Percentiles rank a stretch among this genome's conserved stretches.
phyloP scores from a whole-genome alignment of 2,797 vertebrate species.

The Melanotaenia pygmaea region DNA sequence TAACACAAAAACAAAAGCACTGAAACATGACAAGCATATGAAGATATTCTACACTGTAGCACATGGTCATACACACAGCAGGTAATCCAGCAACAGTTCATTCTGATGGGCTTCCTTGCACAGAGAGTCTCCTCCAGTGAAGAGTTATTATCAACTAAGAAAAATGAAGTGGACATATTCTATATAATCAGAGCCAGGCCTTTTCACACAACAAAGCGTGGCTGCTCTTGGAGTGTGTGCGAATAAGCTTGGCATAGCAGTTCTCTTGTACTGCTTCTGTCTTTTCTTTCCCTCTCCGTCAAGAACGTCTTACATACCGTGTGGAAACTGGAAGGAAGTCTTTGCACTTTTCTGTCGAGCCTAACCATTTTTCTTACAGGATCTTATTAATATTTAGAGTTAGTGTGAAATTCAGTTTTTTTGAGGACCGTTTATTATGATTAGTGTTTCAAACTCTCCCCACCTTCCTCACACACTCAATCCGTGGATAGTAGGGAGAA shows the following conservation, averaged over 20 bases:
- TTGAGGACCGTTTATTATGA: background rate
- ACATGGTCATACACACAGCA: background rate
- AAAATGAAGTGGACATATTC: constrained; percentile 51
- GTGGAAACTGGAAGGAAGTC: background rate
- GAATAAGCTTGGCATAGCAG: constrained; percentile 29
- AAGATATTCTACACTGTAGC: constrained; percentile 18
- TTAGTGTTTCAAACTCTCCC: constrained; percentile 25
- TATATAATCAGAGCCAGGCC: constrained; percentile 36
- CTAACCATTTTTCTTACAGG: background rate
- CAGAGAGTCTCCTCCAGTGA: constrained; percentile 13
- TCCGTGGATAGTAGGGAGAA: constrained; percentile 72
- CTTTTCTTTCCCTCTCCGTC: constrained; percentile 11
- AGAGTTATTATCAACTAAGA: constrained; percentile 38
- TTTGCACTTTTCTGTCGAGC: background rate
- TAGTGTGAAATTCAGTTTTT: background rate
- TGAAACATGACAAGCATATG: constrained; percentile 27
- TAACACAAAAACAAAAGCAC: constrained; percentile 14
- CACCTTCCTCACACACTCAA: constrained; percentile 46
- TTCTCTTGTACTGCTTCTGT: constrained; percentile 26
- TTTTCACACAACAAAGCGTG: constrained; percentile 43
- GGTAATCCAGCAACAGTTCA: constrained; percentile 18
- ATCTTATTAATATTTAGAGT: background rate
- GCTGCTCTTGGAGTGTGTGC: constrained; percentile 32
- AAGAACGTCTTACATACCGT: background rate
- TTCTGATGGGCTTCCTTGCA: constrained; percentile 19